A percentile compares a stretch with the other conserved stretches of the same genome.
Conservation (phyloP, 2,888 invertebrate genomes). For the Octonoba sinensis region DNA sequence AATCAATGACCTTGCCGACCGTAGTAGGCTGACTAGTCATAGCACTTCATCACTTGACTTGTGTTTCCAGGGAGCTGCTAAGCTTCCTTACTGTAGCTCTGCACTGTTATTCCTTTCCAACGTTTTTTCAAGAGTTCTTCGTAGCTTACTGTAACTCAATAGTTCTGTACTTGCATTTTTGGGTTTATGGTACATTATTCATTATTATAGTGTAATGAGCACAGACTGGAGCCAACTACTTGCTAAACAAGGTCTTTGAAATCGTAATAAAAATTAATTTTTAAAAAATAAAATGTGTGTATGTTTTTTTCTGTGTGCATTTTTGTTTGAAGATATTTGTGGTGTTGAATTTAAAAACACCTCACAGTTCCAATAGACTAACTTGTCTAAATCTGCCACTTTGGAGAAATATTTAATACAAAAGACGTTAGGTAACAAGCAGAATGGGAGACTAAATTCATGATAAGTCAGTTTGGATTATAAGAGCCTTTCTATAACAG, state of each 20-base stretch:
- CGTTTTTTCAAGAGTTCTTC: not conserved
- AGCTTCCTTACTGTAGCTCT: not conserved
- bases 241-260: constrained; percentile 59
- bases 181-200: constrained; percentile 41
- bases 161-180: constrained; percentile 26
- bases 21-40: constrained; percentile 59
- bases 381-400: too few species aligned
- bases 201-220: constrained; percentile 42
- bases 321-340: too few species aligned
- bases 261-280: constrained; percentile 61
- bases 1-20: constrained; percentile 47
- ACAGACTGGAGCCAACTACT: constrained; percentile 61
- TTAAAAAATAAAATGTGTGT: constrained; percentile 30
- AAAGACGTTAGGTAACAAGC: too few species aligned
- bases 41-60: constrained; percentile 4
- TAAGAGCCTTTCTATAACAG: too few species aligned
- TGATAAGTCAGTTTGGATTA: too few species aligned
- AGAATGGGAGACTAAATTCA: too few species aligned
- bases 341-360: too few species aligned
- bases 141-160: constrained; percentile 16
- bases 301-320: too few species aligned
- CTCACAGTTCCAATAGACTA: too few species aligned
- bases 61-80: constrained; percentile 2
- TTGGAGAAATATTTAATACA: too few species aligned
- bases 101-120: constrained; percentile 12